Evolutionary conservation across 2,888 invertebrate species (phyloP).

Genomic region (Halictus quadricinctus): DNA sequence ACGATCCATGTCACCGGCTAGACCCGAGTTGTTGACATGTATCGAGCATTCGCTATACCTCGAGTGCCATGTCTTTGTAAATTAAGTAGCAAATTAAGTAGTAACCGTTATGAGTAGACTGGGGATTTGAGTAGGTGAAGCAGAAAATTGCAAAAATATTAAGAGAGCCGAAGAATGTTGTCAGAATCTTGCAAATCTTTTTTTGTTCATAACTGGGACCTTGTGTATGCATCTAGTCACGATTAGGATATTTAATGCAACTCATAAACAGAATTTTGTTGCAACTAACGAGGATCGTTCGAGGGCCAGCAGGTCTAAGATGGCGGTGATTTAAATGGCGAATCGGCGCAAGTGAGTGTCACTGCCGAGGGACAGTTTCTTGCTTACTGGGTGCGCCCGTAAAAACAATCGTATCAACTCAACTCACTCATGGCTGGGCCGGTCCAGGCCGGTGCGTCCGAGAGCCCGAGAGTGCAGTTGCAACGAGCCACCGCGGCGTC

Average conservation of each 20-base stretch:
- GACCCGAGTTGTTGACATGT: too few species aligned
- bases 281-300: background rate
- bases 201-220: too few species aligned
- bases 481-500: slow-evolving; percentile 57
- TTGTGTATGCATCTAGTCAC: background rate
- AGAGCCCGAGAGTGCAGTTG: slow-evolving; percentile 39
- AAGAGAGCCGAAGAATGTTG: too few species aligned
- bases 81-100: too few species aligned
- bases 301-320: background rate
- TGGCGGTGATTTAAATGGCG: slow-evolving; percentile 58
- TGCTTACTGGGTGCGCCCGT: slow-evolving; percentile 78
- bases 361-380: slow-evolving; percentile 81
- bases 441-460: slow-evolving; percentile 62
- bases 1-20: too few species aligned
- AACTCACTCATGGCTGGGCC: slow-evolving; percentile 72
- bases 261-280: background rate
- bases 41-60: too few species aligned
- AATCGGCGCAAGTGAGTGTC: slow-evolving; percentile 71
- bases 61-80: too few species aligned
- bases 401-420: slow-evolving; percentile 81
- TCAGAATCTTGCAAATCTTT: too few species aligned
- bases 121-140: too few species aligned
- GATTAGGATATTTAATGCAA: background rate
- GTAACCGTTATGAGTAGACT: too few species aligned
- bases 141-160: too few species aligned